Conservation (phyloP, 2,113 vertebrate species). For the Actenoides lindsayi region DNA sequence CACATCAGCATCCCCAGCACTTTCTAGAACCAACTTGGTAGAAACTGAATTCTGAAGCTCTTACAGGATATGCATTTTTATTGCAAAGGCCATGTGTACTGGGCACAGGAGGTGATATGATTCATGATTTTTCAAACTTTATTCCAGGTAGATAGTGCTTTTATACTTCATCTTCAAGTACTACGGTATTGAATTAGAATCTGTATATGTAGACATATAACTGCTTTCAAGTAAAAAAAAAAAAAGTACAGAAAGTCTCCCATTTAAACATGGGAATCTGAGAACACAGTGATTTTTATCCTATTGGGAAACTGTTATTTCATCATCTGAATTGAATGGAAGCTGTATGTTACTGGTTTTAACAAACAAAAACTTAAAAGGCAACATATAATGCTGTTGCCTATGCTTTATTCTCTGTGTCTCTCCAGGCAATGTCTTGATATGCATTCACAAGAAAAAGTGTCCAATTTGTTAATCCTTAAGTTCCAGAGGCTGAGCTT, state of each 20-base stretch:
- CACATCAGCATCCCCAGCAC: background rate
- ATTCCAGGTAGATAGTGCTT: background rate
- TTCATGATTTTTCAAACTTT: background rate
- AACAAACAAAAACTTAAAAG: conserved; percentile 27
- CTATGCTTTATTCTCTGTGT: background rate
- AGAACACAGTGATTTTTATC: background rate
- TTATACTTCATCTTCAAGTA: background rate
- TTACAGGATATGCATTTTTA: background rate
- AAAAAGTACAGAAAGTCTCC: background rate
- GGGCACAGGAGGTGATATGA: background rate
- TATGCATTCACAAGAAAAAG: background rate
- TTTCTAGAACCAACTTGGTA: background rate
- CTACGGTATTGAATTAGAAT: background rate
- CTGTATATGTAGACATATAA: background rate
- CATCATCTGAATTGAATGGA: background rate
- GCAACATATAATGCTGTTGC: background rate
- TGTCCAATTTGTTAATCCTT: conserved; percentile 22
- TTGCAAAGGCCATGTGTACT: background rate
- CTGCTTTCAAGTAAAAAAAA: background rate
- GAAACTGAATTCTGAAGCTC: background rate
- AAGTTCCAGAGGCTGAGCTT: conserved; percentile 11
- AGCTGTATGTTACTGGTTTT: background rate
- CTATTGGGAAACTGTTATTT: background rate
- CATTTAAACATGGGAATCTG: background rate
- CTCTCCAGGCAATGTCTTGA: conserved; percentile 13